Evolutionary conservation across 1,140 invertebrate species (phyloP).

Genomic region (Parasteatoda tepidariorum): DNA sequence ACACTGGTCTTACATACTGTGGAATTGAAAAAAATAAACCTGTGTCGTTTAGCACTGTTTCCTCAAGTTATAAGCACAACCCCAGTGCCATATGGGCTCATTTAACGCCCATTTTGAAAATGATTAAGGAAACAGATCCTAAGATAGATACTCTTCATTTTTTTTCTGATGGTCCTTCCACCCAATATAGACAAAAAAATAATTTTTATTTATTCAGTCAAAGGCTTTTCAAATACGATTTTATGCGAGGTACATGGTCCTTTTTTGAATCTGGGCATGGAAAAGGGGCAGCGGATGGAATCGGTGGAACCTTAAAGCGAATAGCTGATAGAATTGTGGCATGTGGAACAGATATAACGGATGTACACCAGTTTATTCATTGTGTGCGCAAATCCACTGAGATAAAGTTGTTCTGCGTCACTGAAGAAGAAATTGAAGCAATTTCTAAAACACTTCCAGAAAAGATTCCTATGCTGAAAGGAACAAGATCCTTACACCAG

Average conservation of each 20-base stretch:
- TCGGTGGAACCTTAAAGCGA: not conserved
- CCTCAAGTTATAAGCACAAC: too few relatives aligned
- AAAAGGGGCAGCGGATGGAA: not conserved
- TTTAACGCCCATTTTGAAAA: too few relatives aligned
- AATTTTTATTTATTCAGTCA: not conserved
- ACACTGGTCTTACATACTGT: not conserved
- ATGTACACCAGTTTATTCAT: too few relatives aligned
- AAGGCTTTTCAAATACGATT: not conserved
- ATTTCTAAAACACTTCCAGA: not conserved
- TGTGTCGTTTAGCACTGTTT: not conserved
- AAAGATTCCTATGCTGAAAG: not conserved
- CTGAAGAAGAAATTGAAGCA: not conserved
- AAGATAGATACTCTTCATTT: not conserved
- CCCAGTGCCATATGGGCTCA: too few relatives aligned
- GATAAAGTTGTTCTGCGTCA: not conserved
- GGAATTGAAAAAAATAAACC: not conserved
- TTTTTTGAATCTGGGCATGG: constrained; percentile 2
- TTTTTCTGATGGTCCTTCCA: not conserved
- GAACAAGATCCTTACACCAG: not conserved
- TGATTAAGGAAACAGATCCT: not conserved
- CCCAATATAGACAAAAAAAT: not conserved
- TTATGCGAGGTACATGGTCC: not conserved
- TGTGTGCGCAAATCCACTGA: not conserved
- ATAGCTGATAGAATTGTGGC: too few relatives aligned
- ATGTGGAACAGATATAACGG: too few relatives aligned